phyloP scores from a whole-genome alignment of 2,113 vertebrate genomes.

The Bujurquina vittata region DNA sequence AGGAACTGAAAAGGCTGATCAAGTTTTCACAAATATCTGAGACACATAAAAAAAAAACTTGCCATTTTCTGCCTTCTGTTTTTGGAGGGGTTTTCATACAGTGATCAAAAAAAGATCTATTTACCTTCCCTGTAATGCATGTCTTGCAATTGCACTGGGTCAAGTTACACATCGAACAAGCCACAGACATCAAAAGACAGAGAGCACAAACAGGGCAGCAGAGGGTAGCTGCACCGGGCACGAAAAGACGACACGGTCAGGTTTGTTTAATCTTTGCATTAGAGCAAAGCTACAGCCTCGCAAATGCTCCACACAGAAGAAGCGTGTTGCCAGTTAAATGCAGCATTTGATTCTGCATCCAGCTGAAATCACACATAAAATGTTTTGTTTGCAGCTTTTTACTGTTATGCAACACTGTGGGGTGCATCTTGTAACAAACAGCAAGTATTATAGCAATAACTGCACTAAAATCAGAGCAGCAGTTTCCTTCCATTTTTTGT shows the following conservation, averaged over 20 bases:
- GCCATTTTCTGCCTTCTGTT: no score
- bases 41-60: no score
- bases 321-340: neutral
- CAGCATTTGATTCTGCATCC: neutral
- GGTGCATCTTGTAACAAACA: neutral
- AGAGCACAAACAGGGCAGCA: neutral
- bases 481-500: no score
- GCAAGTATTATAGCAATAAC: neutral
- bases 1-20: fast-evolving
- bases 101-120: neutral
- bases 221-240: neutral
- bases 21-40: neutral
- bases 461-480: no score
- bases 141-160: neutral
- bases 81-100: neutral
- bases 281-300: neutral
- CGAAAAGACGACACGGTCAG: neutral
- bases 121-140: neutral
- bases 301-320: neutral
- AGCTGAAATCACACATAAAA: neutral
- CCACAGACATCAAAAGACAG: neutral
- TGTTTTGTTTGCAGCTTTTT: neutral
- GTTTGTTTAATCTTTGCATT: neutral
- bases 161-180: neutral
- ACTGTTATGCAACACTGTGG: neutral